Conservation (phyloP, 2,797 vertebrate species). For the Okamejei kenojei region DNA sequence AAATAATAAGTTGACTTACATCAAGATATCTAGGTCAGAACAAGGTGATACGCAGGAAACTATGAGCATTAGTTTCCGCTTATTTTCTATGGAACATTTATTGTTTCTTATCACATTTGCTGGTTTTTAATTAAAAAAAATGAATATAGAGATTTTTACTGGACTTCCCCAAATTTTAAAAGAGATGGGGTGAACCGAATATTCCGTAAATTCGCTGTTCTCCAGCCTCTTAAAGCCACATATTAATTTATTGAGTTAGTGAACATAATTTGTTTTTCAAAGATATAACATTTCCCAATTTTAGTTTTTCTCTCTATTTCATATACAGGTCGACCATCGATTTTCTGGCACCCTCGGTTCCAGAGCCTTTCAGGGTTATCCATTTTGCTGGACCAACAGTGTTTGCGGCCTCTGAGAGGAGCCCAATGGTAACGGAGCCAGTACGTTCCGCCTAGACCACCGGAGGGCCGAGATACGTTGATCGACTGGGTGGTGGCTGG, state of each 20-base stretch:
- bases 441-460: too few species aligned
- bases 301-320: background rate
- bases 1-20: constrained; percentile 32
- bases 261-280: background rate
- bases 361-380: too few species aligned
- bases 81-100: background rate
- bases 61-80: background rate
- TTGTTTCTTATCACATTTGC: background rate
- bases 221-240: background rate
- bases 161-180: background rate
- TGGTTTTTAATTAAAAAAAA: background rate
- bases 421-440: too few species aligned
- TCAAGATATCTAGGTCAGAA: constrained; percentile 31
- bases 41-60: constrained; percentile 19
- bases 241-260: background rate
- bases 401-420: too few species aligned
- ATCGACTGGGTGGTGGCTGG: too few species aligned
- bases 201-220: background rate
- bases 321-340: too few species aligned
- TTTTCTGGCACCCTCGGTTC: too few species aligned
- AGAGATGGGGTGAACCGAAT: too few species aligned
- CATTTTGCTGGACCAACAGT: too few species aligned
- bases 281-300: background rate
- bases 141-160: background rate
- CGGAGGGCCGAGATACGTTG: too few species aligned